phyloP scores from a whole-genome alignment of 2,888 invertebrate genomes.

The Torymus auratus region DNA sequence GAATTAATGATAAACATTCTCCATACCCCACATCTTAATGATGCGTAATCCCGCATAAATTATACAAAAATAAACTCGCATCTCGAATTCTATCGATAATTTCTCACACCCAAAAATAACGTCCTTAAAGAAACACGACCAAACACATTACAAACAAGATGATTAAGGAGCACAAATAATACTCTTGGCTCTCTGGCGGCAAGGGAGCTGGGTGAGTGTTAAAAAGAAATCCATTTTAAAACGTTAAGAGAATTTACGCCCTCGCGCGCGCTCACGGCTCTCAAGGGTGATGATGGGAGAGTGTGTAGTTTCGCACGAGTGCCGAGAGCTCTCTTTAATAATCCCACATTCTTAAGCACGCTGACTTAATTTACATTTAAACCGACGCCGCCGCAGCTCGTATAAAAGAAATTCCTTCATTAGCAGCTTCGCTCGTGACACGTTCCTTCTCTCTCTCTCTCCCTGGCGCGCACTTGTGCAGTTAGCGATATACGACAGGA shows the following conservation, averaged over 20 bases:
- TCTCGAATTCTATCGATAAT: not conserved
- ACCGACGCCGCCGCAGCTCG: slow-evolving; percentile 59
- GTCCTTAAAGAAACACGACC: not conserved
- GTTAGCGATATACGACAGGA: not conserved
- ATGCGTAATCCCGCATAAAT: not conserved
- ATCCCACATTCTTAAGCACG: slow-evolving; percentile 69
- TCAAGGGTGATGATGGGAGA: not conserved
- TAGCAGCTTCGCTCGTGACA: slow-evolving; percentile 49
- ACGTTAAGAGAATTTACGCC: slow-evolving; percentile 47
- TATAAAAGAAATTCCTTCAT: slow-evolving; percentile 62
- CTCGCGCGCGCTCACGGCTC: not conserved
- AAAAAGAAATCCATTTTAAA: slow-evolving; percentile 34
- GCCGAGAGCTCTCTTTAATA: slow-evolving; percentile 65
- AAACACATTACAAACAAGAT: not conserved
- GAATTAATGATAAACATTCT: slow-evolving; percentile 13
- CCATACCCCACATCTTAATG: not conserved
- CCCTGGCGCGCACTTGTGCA: not conserved
- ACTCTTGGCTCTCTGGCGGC: too few relatives aligned
- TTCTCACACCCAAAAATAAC: not conserved
- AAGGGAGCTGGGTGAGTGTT: too few relatives aligned
- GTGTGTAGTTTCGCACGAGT: slow-evolving; percentile 44
- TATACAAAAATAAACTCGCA: slow-evolving; percentile 5
- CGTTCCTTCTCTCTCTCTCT: too few relatives aligned
- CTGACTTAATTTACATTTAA: slow-evolving; percentile 71
- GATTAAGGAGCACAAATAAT: not conserved